Conservation (phyloP, 2,113 vertebrate species). For the Pedionomus torquatus region DNA sequence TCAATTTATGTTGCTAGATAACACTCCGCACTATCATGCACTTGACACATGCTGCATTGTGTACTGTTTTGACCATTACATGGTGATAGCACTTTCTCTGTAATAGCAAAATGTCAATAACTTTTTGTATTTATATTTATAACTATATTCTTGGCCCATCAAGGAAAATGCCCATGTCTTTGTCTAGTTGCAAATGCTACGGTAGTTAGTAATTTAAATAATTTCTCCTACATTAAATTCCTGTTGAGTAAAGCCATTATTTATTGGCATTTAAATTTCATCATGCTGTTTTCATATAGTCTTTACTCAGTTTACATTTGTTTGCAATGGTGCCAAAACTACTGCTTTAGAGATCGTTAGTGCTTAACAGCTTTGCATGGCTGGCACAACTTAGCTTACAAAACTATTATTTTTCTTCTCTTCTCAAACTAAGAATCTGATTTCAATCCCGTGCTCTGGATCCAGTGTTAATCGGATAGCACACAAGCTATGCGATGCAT, state of each 20-base stretch:
- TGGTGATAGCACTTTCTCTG: not conserved
- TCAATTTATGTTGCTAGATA: not conserved
- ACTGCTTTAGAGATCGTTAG: not conserved
- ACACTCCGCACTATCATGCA: not conserved
- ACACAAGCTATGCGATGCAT: not conserved
- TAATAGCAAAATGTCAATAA: not conserved
- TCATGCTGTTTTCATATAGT: constrained; percentile 26
- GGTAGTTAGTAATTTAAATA: not conserved
- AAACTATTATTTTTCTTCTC: not conserved
- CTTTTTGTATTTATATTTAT: not conserved
- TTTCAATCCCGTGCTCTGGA: not conserved
- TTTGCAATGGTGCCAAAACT: not conserved
- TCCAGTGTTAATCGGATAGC: not conserved
- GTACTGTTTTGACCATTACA: not conserved
- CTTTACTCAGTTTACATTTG: constrained; percentile 32
- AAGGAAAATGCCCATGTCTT: not conserved
- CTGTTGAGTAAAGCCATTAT: not conserved
- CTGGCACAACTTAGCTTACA: not conserved
- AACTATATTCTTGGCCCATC: not conserved
- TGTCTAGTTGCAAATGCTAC: not conserved
- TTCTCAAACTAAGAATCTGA: not conserved
- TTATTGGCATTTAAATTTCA: constrained; percentile 36
- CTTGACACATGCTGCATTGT: not conserved
- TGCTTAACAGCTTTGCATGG: not conserved
- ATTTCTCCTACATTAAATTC: constrained; percentile 34